These are phyloP conservation scores for Phyllotreta cruciferae DNA, from an alignment of 2,888 invertebrate species.

Conservation along the genomic window DNA sequence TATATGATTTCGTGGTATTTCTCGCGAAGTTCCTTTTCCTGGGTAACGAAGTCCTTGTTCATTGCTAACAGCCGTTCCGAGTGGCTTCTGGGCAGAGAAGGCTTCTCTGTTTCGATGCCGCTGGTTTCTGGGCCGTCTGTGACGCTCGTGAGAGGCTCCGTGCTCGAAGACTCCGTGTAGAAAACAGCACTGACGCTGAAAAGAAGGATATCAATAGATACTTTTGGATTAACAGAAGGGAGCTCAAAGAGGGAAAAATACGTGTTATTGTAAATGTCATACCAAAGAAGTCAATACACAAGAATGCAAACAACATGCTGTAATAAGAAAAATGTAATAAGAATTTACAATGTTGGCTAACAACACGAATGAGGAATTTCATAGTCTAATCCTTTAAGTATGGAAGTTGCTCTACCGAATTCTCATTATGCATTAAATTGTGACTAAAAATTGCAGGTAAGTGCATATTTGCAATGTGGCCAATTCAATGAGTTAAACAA, in stretches of 20 bases:
- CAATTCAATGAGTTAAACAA: no score
- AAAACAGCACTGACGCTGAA: constrained; percentile 58
- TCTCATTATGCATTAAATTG: no score
- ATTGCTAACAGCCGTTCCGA: constrained; percentile 70
- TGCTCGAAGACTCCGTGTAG: constrained; percentile 58
- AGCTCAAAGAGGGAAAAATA: no score
- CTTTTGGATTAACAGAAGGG: background rate
- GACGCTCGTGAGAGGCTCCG: constrained; percentile 57
- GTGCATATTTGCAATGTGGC: no score
- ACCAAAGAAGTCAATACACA: background rate
- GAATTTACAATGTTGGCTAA: no score
- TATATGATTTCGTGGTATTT: constrained; percentile 85
- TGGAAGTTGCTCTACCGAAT: no score
- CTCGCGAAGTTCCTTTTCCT: constrained; percentile 79
- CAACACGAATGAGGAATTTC: no score
- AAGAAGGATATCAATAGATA: constrained; percentile 28
- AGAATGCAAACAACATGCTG: background rate
- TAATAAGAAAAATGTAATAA: no score
- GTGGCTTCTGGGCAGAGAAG: constrained; percentile 67
- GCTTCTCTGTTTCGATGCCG: constrained; percentile 61
- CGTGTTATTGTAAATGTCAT: no score
- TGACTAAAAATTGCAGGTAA: no score
- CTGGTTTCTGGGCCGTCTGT: constrained; percentile 58
- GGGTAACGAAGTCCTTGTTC: constrained; percentile 72
- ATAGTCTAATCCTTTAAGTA: no score